Conservation (phyloP, 2,113 vertebrate genomes). For the Apeltes quadracus region DNA sequence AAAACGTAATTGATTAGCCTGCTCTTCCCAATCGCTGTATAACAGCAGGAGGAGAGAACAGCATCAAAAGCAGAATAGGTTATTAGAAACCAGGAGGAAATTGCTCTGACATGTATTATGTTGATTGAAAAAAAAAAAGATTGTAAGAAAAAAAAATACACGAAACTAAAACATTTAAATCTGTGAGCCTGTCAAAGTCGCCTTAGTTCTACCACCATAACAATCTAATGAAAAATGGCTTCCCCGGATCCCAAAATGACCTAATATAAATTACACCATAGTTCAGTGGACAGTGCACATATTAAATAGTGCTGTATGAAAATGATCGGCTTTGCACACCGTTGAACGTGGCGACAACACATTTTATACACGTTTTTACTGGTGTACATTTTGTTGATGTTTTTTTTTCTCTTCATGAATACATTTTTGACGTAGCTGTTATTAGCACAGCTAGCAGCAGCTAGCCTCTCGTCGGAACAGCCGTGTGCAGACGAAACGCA, state of each 20-base stretch:
- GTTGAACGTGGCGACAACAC: neutral
- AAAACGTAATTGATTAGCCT: neutral
- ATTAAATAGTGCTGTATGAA: slow-evolving; percentile 20
- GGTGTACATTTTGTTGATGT: neutral
- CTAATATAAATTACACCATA: slow-evolving; percentile 57
- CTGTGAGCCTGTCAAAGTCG: neutral
- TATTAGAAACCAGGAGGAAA: neutral
- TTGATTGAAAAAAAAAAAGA: neutral
- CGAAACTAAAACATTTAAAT: neutral
- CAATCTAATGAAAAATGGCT: slow-evolving; percentile 76
- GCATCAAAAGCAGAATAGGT: neutral
- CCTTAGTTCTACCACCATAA: slow-evolving; percentile 33
- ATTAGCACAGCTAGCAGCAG: slow-evolving; percentile 53
- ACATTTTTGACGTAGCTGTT: slow-evolving; percentile 72
- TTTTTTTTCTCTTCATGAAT: slow-evolving; percentile 38
- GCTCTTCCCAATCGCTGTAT: neutral
- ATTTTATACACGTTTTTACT: neutral
- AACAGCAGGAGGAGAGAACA: neutral
- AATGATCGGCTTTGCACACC: neutral
- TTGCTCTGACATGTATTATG: neutral
- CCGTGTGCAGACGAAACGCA: slow-evolving; percentile 47
- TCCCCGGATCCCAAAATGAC: slow-evolving; percentile 65
- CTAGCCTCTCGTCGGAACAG: slow-evolving; percentile 50
- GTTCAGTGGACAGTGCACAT: slow-evolving; percentile 24
- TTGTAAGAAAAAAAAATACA: neutral